phyloP scores from a whole-genome alignment of 2,888 invertebrate species.

The Sphaerophoria rueppellii region DNA sequence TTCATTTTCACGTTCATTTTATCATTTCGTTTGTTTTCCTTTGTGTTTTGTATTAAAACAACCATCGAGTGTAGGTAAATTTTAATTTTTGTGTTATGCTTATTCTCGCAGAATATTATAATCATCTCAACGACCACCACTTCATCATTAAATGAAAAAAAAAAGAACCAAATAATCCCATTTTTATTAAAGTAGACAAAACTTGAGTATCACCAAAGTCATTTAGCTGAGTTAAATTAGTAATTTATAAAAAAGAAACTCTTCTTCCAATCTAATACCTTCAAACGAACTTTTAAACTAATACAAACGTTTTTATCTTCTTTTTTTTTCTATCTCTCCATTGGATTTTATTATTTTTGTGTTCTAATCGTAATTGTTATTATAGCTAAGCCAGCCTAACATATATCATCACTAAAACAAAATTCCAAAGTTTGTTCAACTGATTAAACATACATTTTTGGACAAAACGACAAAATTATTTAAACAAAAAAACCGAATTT shows the following conservation, averaged over 20 bases:
- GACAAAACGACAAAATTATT: slow-evolving; percentile 59
- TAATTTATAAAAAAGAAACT: slow-evolving; percentile 46
- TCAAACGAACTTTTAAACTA: slow-evolving; percentile 52
- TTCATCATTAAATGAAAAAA: slow-evolving; percentile 33
- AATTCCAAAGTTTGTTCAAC: slow-evolving; percentile 76
- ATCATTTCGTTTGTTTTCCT: neutral
- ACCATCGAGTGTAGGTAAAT: slow-evolving; percentile 50
- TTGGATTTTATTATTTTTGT: slow-evolving; percentile 65
- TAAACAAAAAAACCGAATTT: slow-evolving; percentile 62
- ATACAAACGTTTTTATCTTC: slow-evolving; percentile 66
- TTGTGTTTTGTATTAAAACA: slow-evolving; percentile 24
- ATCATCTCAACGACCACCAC: slow-evolving; percentile 61
- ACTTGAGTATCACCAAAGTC: slow-evolving; percentile 54
- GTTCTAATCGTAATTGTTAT: slow-evolving; percentile 68
- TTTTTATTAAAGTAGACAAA: slow-evolving; percentile 41
- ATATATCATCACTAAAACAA: slow-evolving; percentile 80
- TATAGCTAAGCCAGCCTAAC: slow-evolving; percentile 81
- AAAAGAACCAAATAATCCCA: slow-evolving; percentile 12
- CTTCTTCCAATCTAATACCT: slow-evolving; percentile 48
- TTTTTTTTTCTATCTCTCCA: slow-evolving; percentile 73
- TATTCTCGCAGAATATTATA: slow-evolving; percentile 65
- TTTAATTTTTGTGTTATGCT: slow-evolving; percentile 46
- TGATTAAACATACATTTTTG: slow-evolving; percentile 74
- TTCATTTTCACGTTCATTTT: slow-evolving; percentile 41
- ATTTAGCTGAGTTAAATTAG: slow-evolving; percentile 65